phyloP scores from a whole-genome alignment of 2,113 vertebrate species.

The Coturnix japonica region DNA sequence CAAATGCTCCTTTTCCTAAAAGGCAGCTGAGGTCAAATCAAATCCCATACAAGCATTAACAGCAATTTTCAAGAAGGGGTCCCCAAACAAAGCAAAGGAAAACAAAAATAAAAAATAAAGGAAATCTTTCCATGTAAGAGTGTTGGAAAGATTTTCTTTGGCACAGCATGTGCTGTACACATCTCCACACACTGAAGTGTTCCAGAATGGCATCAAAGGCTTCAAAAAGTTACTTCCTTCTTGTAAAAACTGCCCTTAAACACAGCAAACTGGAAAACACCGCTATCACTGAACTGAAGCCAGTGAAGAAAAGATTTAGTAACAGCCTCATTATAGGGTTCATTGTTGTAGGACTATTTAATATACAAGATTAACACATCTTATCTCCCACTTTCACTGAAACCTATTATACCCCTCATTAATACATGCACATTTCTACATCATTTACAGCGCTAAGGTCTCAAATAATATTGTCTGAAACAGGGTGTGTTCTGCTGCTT shows the following conservation, averaged over 20 bases:
- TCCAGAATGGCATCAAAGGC: background rate
- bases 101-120: background rate
- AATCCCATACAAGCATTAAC: background rate
- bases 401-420: conserved; percentile 69
- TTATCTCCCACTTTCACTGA: conserved; percentile 70
- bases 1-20: conserved; percentile 18
- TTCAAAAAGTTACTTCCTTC: background rate
- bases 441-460: conserved; percentile 58
- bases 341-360: conserved; percentile 67
- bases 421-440: conserved; percentile 59
- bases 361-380: conserved; percentile 76
- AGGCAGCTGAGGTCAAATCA: conserved; percentile 31
- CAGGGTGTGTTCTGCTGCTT: conserved; percentile 7
- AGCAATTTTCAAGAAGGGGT: background rate
- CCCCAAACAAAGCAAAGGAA: background rate
- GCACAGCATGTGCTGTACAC: background rate
- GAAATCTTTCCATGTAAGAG: background rate
- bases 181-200: background rate
- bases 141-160: background rate
- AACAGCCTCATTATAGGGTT: conserved; percentile 69
- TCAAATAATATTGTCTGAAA: conserved; percentile 43
- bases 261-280: conserved; percentile 4
- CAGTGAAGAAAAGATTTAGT: conserved; percentile 64
- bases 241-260: conserved; percentile 31
- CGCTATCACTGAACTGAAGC: conserved; percentile 57